Percentiles rank a stretch among this genome's conserved stretches.
phyloP scores from a whole-genome alignment of 1,140 invertebrate genomes.

The Megathymus violae region DNA sequence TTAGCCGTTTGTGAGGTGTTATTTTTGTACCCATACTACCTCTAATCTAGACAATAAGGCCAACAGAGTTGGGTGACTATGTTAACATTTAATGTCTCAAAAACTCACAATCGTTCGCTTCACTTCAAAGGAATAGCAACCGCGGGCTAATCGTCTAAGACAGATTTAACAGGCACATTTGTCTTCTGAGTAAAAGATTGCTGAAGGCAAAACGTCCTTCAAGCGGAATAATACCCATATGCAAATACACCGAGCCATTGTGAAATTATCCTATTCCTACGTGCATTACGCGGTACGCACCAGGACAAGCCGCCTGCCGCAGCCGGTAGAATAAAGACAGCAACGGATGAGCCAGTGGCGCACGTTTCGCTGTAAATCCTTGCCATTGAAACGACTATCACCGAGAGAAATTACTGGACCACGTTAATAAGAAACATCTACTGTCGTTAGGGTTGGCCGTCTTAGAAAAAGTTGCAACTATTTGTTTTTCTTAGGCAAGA shows the following conservation, averaged over 20 bases:
- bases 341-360: conserved; percentile 59
- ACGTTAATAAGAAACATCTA: conserved; percentile 47
- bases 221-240: conserved; percentile 21
- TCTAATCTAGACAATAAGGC: too few relatives aligned
- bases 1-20: too few relatives aligned
- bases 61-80: too few relatives aligned
- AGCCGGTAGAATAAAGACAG: conserved; percentile 65
- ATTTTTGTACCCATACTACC: too few relatives aligned
- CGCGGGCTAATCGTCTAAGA: background rate
- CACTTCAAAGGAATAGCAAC: background rate
- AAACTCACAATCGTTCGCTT: background rate
- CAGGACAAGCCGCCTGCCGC: too few relatives aligned
- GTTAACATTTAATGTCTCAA: background rate
- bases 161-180: background rate
- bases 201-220: conserved; percentile 13
- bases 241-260: conserved; percentile 22
- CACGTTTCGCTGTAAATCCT: conserved; percentile 62
- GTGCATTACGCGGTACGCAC: too few relatives aligned
- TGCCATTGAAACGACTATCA: conserved; percentile 77
- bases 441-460: conserved; percentile 10
- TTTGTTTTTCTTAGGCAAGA: too few relatives aligned
- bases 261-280: conserved; percentile 21
- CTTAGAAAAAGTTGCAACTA: background rate
- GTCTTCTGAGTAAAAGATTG: background rate
- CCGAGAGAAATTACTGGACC: conserved; percentile 65